A percentile compares a stretch with the other conserved stretches of the same genome.
Evolutionary conservation across 2,113 vertebrate genomes (phyloP).

Genomic region (Lophura nycthemera): DNA sequence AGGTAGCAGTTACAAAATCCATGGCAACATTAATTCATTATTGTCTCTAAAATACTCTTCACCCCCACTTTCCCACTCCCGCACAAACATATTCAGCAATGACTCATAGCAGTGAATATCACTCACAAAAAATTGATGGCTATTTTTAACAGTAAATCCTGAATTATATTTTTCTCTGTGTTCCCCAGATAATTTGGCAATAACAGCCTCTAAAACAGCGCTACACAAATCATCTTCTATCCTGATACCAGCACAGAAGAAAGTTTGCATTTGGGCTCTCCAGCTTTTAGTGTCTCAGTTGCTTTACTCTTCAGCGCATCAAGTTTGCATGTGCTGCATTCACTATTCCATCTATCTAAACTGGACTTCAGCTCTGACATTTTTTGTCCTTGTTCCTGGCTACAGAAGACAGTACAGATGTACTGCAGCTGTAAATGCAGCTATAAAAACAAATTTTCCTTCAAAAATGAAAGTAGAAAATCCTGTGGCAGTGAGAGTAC

Average conservation of each 20-base stretch:
- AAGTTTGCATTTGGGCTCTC: not conserved
- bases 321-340: rapidly evolving
- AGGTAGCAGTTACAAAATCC: slow-evolving; percentile 27
- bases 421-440: not conserved
- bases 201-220: not conserved
- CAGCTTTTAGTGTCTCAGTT: not conserved
- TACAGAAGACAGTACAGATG: not conserved
- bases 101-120: slow-evolving; percentile 26
- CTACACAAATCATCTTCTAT: not conserved
- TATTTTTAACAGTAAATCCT: slow-evolving; percentile 50
- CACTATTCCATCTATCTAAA: not conserved
- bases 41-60: slow-evolving; percentile 33
- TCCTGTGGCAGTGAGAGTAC: not conserved
- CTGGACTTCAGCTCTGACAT: not conserved
- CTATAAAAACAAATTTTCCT: not conserved
- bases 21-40: slow-evolving; percentile 59
- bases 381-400: not conserved
- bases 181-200: not conserved
- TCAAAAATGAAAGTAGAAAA: not conserved
- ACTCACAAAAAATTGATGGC: slow-evolving; percentile 29
- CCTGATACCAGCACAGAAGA: not conserved
- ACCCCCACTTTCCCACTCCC: not conserved
- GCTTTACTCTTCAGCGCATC: not conserved
- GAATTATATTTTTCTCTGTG: slow-evolving; percentile 13
- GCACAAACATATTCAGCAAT: slow-evolving; percentile 24